Percentiles rank a stretch among this genome's conserved stretches.
phyloP scores from a whole-genome alignment of 2,888 invertebrate species.

The Drosophila borborema region DNA sequence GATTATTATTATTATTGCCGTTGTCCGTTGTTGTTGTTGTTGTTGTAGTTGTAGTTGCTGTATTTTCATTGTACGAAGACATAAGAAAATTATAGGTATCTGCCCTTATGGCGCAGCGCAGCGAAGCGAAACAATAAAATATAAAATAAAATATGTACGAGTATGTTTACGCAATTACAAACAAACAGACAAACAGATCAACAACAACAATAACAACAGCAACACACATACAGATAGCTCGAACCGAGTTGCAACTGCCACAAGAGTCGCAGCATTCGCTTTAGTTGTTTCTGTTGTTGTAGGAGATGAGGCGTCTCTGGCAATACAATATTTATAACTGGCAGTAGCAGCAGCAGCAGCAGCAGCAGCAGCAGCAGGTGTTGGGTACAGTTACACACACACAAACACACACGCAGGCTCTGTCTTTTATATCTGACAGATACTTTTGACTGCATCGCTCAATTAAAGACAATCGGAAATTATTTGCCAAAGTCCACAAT shows the following conservation, averaged over 20 bases:
- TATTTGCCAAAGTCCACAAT: constrained; percentile 35
- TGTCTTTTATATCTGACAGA: constrained; percentile 64
- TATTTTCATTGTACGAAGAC: constrained; percentile 77
- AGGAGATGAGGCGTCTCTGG: constrained; percentile 24
- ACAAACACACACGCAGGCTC: constrained; percentile 6
- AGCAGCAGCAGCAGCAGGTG: constrained; percentile 39
- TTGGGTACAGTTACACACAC: constrained; percentile 47
- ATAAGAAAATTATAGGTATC: constrained; percentile 82
- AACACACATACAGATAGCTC: constrained; percentile 29
- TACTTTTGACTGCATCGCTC: constrained; percentile 54
- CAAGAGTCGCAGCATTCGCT: constrained; percentile 21
- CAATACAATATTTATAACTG: constrained; percentile 74
- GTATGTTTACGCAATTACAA: constrained; percentile 81
- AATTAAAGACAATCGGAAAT: constrained; percentile 60
- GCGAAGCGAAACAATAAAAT: constrained; percentile 82
- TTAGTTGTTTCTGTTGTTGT: constrained; percentile 4
- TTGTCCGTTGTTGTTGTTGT: constrained; percentile 46
- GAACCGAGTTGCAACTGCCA: constrained; percentile 35
- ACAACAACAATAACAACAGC: constrained; percentile 26
- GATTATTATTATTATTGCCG: constrained; percentile 50
- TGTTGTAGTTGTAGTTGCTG: constrained; percentile 30
- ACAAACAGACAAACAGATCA: constrained; percentile 69
- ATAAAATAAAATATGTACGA: constrained; percentile 83
- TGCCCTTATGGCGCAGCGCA: constrained; percentile 81
- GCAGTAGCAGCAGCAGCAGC: constrained; percentile 28